A percentile compares a stretch with the other conserved stretches of the same genome.
These are phyloP conservation scores for Drosophila prostipennis DNA, from an alignment of 2,888 invertebrate species.

Conservation along the genomic window DNA sequence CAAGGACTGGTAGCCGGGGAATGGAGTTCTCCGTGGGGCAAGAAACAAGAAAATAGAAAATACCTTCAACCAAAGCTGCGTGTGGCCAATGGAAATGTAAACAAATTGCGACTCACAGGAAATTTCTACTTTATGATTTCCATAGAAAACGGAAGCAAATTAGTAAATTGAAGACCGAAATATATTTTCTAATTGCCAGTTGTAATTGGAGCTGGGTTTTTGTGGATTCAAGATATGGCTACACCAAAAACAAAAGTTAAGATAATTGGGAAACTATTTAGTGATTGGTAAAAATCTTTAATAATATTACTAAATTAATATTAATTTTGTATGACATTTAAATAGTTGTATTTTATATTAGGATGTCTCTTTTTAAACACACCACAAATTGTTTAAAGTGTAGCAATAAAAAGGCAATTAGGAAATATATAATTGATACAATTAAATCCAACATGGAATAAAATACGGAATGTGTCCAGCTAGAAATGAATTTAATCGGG, in stretches of 20 bases:
- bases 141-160: slow-evolving; percentile 9
- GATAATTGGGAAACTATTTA: no score
- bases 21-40: slow-evolving; percentile 6
- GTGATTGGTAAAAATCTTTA: no score
- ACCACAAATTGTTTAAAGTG: no score
- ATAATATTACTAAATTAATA: no score
- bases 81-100: slow-evolving; percentile 10
- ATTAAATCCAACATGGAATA: neutral
- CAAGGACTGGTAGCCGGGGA: neutral
- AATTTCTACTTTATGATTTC: slow-evolving; percentile 14
- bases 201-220: neutral
- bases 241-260: no score
- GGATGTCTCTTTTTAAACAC: no score
- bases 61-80: slow-evolving; percentile 11
- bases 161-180: slow-evolving; percentile 1
- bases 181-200: slow-evolving; percentile 1
- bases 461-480: neutral
- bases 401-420: neutral
- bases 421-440: neutral
- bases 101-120: slow-evolving; percentile 32
- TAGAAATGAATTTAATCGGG: neutral
- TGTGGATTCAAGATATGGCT: no score
- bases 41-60: slow-evolving; percentile 12
- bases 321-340: no score
- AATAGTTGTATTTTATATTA: no score